phyloP scores from a whole-genome alignment of 2,888 invertebrate species.

The Drosophila emarginata region DNA sequence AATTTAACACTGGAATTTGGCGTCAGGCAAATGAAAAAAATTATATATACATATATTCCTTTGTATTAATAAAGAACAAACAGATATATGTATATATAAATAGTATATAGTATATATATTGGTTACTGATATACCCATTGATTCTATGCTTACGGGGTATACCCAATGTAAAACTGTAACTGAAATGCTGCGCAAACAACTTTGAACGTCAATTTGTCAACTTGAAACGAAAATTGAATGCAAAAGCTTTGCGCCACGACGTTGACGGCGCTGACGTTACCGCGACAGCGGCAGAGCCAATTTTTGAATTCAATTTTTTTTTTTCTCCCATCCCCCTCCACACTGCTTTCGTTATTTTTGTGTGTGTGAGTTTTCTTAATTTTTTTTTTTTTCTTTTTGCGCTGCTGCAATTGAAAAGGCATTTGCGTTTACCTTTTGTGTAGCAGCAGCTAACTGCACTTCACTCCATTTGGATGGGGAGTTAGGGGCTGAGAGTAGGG shows the following conservation, averaged over 20 bases:
- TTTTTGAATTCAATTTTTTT: constrained; percentile 28
- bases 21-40: no score
- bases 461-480: neutral
- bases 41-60: no score
- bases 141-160: neutral
- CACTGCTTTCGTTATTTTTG: neutral
- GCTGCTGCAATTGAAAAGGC: constrained; percentile 9
- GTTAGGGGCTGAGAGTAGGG: constrained; percentile 35
- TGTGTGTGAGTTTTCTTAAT: neutral
- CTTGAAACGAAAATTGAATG: constrained; percentile 76
- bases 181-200: constrained; percentile 77
- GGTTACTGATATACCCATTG: neutral
- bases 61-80: no score
- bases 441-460: neutral
- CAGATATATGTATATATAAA: no score
- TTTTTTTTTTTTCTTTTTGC: neutral
- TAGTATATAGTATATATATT: neutral
- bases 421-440: neutral
- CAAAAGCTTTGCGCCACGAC: constrained; percentile 61
- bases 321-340: neutral
- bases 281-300: constrained; percentile 35
- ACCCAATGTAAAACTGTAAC: constrained; percentile 60
- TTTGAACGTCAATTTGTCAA: constrained; percentile 78
- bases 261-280: constrained; percentile 50
- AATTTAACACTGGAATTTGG: no score